Evolutionary conservation across 1,140 invertebrate genomes (phyloP), one percentile per base, ranked within the genome.

Genomic region (Nasonia longicornis): DNA sequence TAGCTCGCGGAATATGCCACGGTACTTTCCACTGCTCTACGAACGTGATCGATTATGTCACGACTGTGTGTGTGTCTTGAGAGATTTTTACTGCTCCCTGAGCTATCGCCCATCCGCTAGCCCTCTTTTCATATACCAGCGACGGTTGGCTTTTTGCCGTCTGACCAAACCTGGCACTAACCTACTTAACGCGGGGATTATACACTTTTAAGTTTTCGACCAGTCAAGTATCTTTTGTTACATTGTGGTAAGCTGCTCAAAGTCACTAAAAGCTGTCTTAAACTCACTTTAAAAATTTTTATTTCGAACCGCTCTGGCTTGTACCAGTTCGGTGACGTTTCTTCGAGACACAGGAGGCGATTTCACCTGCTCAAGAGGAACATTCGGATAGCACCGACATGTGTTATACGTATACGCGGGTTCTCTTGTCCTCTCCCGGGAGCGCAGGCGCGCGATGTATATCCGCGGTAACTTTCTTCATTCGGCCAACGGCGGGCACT

Each of bases 391-490:
- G 52, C 52, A 20, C 12, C 70, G 38, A 38, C 31, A 6, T 35
- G 31, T 38, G 2, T 20, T 67, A 67, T 67, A 67, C 26, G 22
- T 31, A 31, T 74, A 42, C 67, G 29, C 12, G 31, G n/a, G 38
- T 22, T 26, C 71, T 29, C 29, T 67, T 31, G 66, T 67, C 31
- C 42, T 12, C 64, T 26, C 26, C 16, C 26, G n/a, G 26, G 58
- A 67, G 64, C 64, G 64, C 64, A 26, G 26, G 64, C 64, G 64
- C 64, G 22, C 64, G 64, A 67, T 2, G 22, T 8, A 8, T 22
- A 8, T 22, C 22, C n/a, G 72, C 67, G 63, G 72, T 58, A 70
- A 69, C 78, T 48, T 70, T 66, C 71, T 80, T 67, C 64, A 7
- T 82, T 81, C 79, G 72, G 35, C 48, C 12, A 26, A 26, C 26